These are phyloP conservation scores for Melitaea cinxia DNA, from an alignment of 1,140 invertebrate species.

Conservation along the genomic window DNA sequence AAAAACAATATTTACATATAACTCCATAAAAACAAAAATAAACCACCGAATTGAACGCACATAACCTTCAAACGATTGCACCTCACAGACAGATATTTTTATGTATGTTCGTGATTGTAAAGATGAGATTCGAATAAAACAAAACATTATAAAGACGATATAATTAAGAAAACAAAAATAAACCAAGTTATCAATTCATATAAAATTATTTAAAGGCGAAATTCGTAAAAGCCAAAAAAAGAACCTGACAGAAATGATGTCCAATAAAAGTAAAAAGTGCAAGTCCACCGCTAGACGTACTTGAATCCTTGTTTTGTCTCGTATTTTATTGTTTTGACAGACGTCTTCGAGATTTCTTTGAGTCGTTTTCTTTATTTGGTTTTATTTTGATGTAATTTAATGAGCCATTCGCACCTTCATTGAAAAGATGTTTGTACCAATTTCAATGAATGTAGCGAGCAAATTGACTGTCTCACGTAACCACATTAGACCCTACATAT, in stretches of 20 bases:
- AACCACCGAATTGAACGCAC: no score
- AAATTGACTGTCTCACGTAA: background rate
- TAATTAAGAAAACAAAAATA: background rate
- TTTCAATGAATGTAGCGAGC: background rate
- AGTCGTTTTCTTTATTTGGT: slow-evolving; percentile 3
- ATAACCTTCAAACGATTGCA: no score
- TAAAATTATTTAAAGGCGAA: background rate
- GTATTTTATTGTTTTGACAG: slow-evolving; percentile 23
- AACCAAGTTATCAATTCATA: no score
- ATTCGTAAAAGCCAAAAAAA: background rate
- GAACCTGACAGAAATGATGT: background rate
- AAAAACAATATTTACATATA: no score
- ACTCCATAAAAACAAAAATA: no score
- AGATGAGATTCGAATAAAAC: no score
- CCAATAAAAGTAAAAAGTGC: background rate
- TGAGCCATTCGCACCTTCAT: background rate
- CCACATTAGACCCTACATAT: no score
- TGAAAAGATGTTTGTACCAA: background rate
- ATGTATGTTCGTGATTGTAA: no score
- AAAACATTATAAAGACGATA: no score
- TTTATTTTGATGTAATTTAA: slow-evolving; percentile 24
- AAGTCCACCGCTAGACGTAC: slow-evolving; percentile 15
- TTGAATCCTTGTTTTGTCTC: slow-evolving; percentile 12
- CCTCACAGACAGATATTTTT: no score
- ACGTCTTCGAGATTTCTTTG: slow-evolving; percentile 13